These are phyloP conservation scores for Trachelus troglodyta DNA, from an alignment of 2,888 invertebrate species.

Conservation along the genomic window DNA sequence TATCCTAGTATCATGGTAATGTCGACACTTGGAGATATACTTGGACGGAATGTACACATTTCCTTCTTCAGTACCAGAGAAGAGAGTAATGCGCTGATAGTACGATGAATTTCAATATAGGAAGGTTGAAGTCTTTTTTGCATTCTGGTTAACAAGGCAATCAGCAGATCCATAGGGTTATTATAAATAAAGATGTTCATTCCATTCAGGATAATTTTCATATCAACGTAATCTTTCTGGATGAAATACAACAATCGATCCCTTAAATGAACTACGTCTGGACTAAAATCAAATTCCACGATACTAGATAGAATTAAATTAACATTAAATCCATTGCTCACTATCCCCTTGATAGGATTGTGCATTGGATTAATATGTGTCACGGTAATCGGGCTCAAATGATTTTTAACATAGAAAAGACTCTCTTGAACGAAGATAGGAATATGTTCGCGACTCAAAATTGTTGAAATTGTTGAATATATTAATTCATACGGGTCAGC, in stretches of 20 bases:
- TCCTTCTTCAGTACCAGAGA: slow-evolving; percentile 24
- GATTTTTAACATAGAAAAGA: slow-evolving; percentile 27
- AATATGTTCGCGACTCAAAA: slow-evolving; percentile 17
- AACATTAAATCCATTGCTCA: slow-evolving; percentile 21
- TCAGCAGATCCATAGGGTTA: slow-evolving; percentile 29
- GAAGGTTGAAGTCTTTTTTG: slow-evolving; percentile 19
- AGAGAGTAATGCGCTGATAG: slow-evolving; percentile 26
- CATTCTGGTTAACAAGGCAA: slow-evolving; percentile 31
- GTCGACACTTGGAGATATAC: slow-evolving; percentile 22
- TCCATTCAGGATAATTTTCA: slow-evolving; percentile 15
- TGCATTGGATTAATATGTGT: slow-evolving; percentile 13
- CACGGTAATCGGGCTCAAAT: slow-evolving; percentile 18
- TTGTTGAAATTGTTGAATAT: slow-evolving; percentile 14
- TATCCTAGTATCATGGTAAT: slow-evolving; percentile 27
- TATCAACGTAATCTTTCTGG: background rate
- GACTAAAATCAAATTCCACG: slow-evolving; percentile 20
- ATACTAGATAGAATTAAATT: slow-evolving; percentile 26
- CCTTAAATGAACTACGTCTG: slow-evolving; percentile 24
- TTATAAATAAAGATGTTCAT: slow-evolving; percentile 30
- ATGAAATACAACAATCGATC: slow-evolving; percentile 22
- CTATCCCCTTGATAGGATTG: slow-evolving; percentile 13
- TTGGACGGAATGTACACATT: background rate
- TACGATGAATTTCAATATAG: slow-evolving; percentile 12
- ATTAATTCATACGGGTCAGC: slow-evolving; percentile 28
- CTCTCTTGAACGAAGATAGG: slow-evolving; percentile 23